Conservation (phyloP, 2,113 vertebrate genomes). For the Psophia crepitans region DNA sequence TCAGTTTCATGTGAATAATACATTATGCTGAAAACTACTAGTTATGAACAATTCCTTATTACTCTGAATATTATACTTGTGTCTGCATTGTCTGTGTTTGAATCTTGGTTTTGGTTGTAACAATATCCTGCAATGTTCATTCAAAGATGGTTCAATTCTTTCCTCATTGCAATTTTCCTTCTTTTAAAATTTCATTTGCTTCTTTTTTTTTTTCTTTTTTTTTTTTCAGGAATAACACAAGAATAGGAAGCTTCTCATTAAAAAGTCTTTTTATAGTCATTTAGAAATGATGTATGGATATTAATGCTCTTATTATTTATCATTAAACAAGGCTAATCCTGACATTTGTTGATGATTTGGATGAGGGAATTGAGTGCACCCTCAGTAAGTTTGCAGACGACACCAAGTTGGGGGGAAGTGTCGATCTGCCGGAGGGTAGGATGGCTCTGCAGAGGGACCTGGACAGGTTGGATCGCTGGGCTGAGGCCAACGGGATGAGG, state of each 20-base stretch:
- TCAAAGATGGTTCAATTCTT: neutral
- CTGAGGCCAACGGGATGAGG: too few species aligned
- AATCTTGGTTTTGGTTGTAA: neutral
- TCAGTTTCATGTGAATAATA: neutral
- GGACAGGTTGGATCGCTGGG: too few species aligned
- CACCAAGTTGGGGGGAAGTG: too few species aligned
- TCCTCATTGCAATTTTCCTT: neutral
- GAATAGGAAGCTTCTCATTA: neutral
- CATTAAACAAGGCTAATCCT: neutral
- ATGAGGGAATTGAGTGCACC: too few species aligned
- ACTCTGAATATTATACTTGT: neutral
- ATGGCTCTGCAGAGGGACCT: too few species aligned
- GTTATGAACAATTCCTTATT: neutral
- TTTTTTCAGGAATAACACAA: neutral
- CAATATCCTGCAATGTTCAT: neutral
- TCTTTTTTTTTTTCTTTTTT: neutral
- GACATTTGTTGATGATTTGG: too few species aligned
- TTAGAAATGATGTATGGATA: neutral
- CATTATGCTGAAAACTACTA: neutral
- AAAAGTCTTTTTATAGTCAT: neutral
- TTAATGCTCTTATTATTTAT: neutral
- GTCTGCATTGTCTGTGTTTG: neutral
- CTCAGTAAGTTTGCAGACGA: too few species aligned
- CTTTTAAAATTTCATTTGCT: neutral
- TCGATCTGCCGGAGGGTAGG: too few species aligned